Evolutionary conservation across 2,888 invertebrate species (phyloP).

Genomic region (Cyclophora punctaria): DNA sequence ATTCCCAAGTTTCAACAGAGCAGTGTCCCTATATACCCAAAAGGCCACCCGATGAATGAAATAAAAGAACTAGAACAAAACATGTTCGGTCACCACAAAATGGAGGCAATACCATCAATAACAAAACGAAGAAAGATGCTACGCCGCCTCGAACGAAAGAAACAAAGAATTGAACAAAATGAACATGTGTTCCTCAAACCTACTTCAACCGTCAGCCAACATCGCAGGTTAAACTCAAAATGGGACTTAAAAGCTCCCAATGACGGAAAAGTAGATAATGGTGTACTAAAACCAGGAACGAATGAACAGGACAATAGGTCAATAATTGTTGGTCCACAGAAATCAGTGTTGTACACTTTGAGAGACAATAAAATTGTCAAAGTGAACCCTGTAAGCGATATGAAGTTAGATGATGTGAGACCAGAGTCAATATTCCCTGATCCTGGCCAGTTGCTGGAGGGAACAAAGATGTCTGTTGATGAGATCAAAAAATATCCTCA

Average conservation of each 20-base stretch:
- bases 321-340: constrained; percentile 38
- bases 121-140: constrained; percentile 64
- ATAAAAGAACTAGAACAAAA: constrained; percentile 65
- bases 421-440: constrained; percentile 27
- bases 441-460: constrained; percentile 41
- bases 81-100: constrained; percentile 60
- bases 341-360: constrained; percentile 65
- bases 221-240: background rate
- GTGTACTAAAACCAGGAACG: no score
- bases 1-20: constrained; percentile 27
- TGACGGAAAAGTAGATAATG: constrained; percentile 5
- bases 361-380: constrained; percentile 67
- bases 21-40: constrained; percentile 42
- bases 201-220: no score
- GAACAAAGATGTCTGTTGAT: constrained; percentile 65
- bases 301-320: no score
- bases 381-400: constrained; percentile 36
- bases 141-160: constrained; percentile 59
- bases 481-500: constrained; percentile 70
- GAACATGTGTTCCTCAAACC: no score
- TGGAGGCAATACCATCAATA: constrained; percentile 51
- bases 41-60: constrained; percentile 71
- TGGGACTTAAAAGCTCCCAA: constrained; percentile 5
- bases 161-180: constrained; percentile 33
- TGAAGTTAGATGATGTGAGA: no score